Base-by-base conservation (phyloP, 92 coral and sea anemone genomes). In the Muricea muricata region DNA sequence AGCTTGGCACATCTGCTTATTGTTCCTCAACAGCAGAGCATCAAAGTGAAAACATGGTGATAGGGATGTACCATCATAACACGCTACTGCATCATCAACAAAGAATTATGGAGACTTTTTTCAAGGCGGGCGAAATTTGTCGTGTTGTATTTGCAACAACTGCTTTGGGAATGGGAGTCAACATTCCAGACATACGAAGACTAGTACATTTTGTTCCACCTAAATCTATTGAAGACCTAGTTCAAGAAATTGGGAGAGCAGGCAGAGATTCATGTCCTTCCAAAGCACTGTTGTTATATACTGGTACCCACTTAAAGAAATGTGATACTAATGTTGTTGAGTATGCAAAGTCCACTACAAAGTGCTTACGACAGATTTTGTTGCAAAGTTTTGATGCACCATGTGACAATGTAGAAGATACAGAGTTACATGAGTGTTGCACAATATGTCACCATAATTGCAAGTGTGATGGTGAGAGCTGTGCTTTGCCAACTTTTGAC, bases 61-160 rank as follows among this genome's bases (percentile, higher is more conserved):
- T 86, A 58, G 90, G 90, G 6, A 90, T 90, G 93, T 90, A 40
- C 63, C 90, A 90, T 37, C 32, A 69, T 50, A 90, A 86, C 15
- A 90, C 93, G 0, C 79, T 90, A 42, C 25, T 41, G 6, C 81
- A 74, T 34, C 83, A 81, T 13, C 73, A 90, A 56, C 87, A 90
- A 10, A 67, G 84, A 11, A 85, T 74, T 4, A 10, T 65, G 1
- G 66, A 80, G 17, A 73, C 87, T 1, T 58, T 74, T 2, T 74
- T 55, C 10, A 12, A 24, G n/a, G 26, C 6, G 1, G 30, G 23
- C 5, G 25, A 29, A 17, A 24, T 12, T n/a, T 55, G 63, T 17
- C 25, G 63, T 0, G 26, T 24, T 3, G 63, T 55, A 7, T 55
- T 55, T 55, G 63, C 63, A 1, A n/a, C 63, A 55, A 55, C 63